Conservation (phyloP, 2,113 vertebrate genomes). For the Neotoma lepida region DNA sequence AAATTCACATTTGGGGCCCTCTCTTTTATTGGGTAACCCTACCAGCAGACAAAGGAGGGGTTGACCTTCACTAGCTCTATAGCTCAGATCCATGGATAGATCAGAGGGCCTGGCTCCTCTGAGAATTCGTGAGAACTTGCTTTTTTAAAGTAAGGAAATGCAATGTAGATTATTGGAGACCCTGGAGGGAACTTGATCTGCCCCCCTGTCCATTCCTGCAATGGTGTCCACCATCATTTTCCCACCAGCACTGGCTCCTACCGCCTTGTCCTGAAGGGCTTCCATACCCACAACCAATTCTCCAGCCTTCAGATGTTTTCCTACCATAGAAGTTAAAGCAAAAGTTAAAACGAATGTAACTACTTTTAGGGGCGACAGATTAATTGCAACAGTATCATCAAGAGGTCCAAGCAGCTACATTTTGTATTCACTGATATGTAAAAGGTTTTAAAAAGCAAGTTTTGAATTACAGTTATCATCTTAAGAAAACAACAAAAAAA, state of each 20-base stretch:
- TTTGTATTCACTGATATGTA: conserved; percentile 56
- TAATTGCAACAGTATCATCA: neutral
- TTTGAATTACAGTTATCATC: conserved; percentile 83
- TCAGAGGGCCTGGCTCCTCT: conserved; percentile 20
- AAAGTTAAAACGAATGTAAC: conserved; percentile 59
- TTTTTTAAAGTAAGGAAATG: neutral
- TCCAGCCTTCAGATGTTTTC: neutral
- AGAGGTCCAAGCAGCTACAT: neutral
- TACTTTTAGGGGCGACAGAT: conserved; percentile 53
- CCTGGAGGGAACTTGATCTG: neutral
- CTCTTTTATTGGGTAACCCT: neutral
- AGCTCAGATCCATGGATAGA: conserved; percentile 58
- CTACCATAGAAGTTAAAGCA: conserved; percentile 46
- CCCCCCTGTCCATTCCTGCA: too few species aligned
- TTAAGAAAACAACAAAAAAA: conserved; percentile 63
- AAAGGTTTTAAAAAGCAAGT: conserved; percentile 65
- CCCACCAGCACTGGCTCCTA: too few species aligned
- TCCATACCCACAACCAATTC: neutral
- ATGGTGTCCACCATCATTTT: neutral
- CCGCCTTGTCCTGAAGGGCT: neutral
- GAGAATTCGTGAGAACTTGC: neutral
- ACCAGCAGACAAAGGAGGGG: neutral
- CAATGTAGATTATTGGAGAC: neutral
- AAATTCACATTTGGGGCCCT: neutral
- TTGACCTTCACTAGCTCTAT: neutral